phyloP scores from a whole-genome alignment of 2,113 vertebrate genomes.

The Stomatorhinus ivindoensis region DNA sequence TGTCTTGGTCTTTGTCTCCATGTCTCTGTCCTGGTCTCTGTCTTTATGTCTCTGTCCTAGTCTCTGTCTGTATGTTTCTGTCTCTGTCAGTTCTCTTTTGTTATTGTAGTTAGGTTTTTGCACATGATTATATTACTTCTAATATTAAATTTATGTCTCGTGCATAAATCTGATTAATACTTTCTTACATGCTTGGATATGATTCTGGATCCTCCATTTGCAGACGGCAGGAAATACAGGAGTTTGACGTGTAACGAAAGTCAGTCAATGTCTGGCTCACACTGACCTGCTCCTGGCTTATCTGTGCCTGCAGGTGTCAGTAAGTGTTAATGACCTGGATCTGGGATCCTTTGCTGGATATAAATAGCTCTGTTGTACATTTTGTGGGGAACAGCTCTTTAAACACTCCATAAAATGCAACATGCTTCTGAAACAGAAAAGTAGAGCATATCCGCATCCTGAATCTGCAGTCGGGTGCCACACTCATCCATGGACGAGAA shows the following conservation, averaged over 20 bases:
- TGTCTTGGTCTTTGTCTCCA: background rate
- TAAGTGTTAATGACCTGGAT: background rate
- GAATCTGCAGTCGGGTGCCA: background rate
- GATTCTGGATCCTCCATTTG: background rate
- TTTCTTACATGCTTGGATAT: background rate
- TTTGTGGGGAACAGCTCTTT: background rate
- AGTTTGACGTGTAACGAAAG: background rate
- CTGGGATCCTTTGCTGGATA: background rate
- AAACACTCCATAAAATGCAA: background rate
- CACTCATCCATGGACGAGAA: background rate
- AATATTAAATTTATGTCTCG: background rate
- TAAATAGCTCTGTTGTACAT: background rate
- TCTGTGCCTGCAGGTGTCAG: background rate
- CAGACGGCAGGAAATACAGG: background rate
- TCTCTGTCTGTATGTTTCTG: too few relatives aligned
- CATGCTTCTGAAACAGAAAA: background rate
- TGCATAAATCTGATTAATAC: background rate
- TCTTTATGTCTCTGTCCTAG: too few relatives aligned
- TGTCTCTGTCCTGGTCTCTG: too few relatives aligned
- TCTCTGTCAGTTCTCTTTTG: background rate
- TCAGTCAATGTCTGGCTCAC: background rate
- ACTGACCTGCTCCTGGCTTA: background rate
- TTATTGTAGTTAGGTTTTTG: background rate
- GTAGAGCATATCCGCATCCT: background rate
- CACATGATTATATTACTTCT: background rate